Evolutionary conservation across 1,140 invertebrate genomes (phyloP).

Genomic region (Venustaconcha ellipsiformis): DNA sequence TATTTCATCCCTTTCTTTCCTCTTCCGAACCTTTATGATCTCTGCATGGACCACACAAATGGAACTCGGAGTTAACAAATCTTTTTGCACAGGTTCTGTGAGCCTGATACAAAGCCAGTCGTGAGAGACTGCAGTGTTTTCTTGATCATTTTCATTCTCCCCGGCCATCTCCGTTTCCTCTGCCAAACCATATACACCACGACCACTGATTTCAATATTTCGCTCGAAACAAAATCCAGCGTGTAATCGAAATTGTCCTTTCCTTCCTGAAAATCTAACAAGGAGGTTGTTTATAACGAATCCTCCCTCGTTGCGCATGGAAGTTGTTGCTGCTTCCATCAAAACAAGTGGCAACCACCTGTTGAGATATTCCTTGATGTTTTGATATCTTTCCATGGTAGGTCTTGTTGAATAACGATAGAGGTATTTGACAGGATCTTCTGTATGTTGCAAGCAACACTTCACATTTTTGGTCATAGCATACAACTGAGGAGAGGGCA

Average conservation of each 20-base stretch:
- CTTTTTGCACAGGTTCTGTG: neutral
- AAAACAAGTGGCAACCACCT: conserved; percentile 39
- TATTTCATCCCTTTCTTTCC: conserved; percentile 3
- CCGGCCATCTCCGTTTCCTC: conserved; percentile 1
- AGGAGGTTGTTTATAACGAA: conserved; percentile 19
- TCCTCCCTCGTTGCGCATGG: conserved; percentile 25
- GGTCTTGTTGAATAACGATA: conserved; percentile 14
- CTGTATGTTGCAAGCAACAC: conserved; percentile 37
- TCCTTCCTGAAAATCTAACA: conserved; percentile 6
- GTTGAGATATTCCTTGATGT: conserved; percentile 26
- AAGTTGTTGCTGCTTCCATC: conserved; percentile 41
- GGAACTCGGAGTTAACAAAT: too few relatives aligned
- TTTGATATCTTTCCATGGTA: conserved; percentile 14
- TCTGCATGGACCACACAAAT: conserved; percentile 17
- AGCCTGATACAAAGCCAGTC: conserved; percentile 19
- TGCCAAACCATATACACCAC: too few relatives aligned
- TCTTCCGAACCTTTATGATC: conserved; percentile 16
- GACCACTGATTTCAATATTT: conserved; percentile 32
- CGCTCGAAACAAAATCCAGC: conserved; percentile 14
- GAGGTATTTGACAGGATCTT: conserved; percentile 37
- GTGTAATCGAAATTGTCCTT: conserved; percentile 18
- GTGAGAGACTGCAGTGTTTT: neutral
- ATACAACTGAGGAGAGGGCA: conserved; percentile 26
- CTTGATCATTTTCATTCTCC: neutral
- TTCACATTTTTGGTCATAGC: conserved; percentile 37